A percentile compares a stretch with the other conserved stretches of the same genome.
These are phyloP conservation scores for Heterodera schachtii DNA, from an alignment of 1,140 invertebrate genomes.

Conservation along the genomic window DNA sequence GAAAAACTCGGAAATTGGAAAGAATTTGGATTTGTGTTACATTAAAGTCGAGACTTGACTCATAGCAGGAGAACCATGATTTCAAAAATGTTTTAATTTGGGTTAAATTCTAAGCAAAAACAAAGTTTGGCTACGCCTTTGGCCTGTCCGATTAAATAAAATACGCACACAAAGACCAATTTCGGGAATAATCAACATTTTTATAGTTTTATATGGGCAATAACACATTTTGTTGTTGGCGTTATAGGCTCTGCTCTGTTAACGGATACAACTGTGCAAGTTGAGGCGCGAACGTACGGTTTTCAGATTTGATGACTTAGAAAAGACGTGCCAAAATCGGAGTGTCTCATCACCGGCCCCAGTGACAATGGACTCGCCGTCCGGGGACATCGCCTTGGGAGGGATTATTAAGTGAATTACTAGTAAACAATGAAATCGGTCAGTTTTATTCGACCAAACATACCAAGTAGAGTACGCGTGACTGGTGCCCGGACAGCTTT, in stretches of 20 bases:
- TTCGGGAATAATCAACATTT: background rate
- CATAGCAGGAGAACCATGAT: too few species aligned
- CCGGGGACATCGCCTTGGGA: constrained; percentile 85
- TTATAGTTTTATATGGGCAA: background rate
- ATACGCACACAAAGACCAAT: background rate
- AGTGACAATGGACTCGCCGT: constrained; percentile 98
- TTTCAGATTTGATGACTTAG: constrained; percentile 44
- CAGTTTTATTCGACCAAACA: constrained; percentile 47
- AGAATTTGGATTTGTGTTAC: too few species aligned
- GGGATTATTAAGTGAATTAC: constrained; percentile 24
- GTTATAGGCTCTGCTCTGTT: background rate
- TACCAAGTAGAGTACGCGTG: constrained; percentile 88
- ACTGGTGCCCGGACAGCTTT: constrained; percentile 95
- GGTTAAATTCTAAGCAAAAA: too few species aligned
- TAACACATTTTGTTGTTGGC: background rate
- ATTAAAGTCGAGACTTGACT: too few species aligned
- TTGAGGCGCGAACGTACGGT: constrained; percentile 44
- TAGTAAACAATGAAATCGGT: background rate
- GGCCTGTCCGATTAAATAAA: too few species aligned
- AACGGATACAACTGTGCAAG: constrained; percentile 42
- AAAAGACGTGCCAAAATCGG: constrained; percentile 68
- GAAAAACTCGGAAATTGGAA: too few species aligned
- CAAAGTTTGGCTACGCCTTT: too few species aligned
- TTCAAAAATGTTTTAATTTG: too few species aligned
- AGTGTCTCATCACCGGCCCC: constrained; percentile 98